phyloP scores from a whole-genome alignment of 2,888 invertebrate genomes.

The Tiphia femorata region DNA sequence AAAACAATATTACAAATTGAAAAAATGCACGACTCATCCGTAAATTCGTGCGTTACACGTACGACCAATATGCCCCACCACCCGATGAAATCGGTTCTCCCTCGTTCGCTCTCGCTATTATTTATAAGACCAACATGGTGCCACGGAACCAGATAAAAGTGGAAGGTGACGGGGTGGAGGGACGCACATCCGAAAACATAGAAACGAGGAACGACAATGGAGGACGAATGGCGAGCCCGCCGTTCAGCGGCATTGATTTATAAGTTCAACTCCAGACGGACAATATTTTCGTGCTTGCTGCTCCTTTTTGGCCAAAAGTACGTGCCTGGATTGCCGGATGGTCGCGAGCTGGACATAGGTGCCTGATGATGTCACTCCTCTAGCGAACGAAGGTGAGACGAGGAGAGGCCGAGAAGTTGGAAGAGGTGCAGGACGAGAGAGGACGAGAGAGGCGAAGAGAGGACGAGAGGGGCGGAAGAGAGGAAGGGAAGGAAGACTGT shows the following conservation, averaged over 20 bases:
- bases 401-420: conserved; percentile 11
- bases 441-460: conserved; percentile 5
- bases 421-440: conserved; percentile 16
- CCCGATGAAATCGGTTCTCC: too few relatives aligned
- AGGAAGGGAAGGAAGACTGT: conserved; percentile 29
- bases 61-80: too few relatives aligned
- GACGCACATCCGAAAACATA: too few relatives aligned
- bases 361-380: conserved; percentile 59
- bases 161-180: too few relatives aligned
- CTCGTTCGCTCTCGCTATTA: too few relatives aligned
- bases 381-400: conserved; percentile 20
- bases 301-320: conserved; percentile 55
- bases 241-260: conserved; percentile 52
- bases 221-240: conserved; percentile 35
- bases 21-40: too few relatives aligned
- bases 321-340: conserved; percentile 51
- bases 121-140: too few relatives aligned
- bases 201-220: too few relatives aligned
- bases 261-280: conserved; percentile 56
- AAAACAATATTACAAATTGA: too few relatives aligned
- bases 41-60: too few relatives aligned
- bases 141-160: too few relatives aligned
- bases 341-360: conserved; percentile 55
- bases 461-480: conserved; percentile 5
- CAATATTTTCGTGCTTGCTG: conserved; percentile 57